Conservation (phyloP, 64 coral and sea anemone genomes). For the Pachyseris speciosa region DNA sequence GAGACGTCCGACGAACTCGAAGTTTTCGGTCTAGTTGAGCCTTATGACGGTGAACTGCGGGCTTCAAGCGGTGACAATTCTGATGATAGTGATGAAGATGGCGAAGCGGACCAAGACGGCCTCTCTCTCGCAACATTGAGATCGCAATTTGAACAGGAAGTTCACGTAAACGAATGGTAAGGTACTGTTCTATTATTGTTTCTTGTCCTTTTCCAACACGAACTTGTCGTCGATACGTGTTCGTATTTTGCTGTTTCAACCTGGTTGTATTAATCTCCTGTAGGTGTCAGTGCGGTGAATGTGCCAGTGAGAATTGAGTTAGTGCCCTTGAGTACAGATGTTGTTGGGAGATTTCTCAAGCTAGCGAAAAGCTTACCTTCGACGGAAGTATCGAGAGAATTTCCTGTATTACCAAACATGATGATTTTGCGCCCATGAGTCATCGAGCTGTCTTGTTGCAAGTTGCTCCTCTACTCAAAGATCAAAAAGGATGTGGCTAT, state of each 20-base stretch:
- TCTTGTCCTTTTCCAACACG: not conserved
- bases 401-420: conserved; percentile 36
- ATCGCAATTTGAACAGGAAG: not conserved
- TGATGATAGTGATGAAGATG: not conserved
- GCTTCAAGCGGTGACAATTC: not conserved
- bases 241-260: not conserved
- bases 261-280: not conserved
- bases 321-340: conserved; percentile 26
- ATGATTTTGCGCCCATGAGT: conserved; percentile 28
- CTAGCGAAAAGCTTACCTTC: not conserved
- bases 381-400: conserved; percentile 20
- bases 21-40: conserved; percentile 5
- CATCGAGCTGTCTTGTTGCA: conserved; percentile 12
- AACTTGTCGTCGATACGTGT: not conserved
- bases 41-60: conserved; percentile 1
- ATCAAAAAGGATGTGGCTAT: conserved; percentile 6
- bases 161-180: conserved; percentile 26
- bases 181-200: not conserved
- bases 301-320: not conserved
- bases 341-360: conserved; percentile 18
- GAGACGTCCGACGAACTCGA: not conserved
- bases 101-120: conserved; percentile 25
- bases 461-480: conserved; percentile 35
- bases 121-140: not conserved
- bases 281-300: conserved; percentile 34